Conservation (phyloP, 2,888 invertebrate genomes). For the Alcis repandata region DNA sequence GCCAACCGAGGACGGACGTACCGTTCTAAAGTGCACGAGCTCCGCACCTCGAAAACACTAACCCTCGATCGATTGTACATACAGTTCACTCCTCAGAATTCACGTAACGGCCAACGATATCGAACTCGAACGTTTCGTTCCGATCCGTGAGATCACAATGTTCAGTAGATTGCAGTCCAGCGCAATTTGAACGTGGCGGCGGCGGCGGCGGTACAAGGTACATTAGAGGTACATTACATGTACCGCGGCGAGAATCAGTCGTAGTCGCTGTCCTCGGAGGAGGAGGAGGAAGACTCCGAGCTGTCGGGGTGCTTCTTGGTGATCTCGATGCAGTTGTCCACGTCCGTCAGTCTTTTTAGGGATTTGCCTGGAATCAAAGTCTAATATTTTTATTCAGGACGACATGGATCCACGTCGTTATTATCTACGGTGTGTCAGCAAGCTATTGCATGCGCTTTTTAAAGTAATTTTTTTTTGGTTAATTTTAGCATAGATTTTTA, state of each 20-base stretch:
- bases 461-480: no score
- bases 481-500: not conserved
- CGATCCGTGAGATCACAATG: constrained; percentile 7
- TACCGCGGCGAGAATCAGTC: constrained; percentile 60
- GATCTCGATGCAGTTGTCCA: constrained; percentile 84
- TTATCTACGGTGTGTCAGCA: no score
- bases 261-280: constrained; percentile 76
- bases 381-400: no score
- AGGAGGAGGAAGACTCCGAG: constrained; percentile 76
- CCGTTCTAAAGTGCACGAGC: not conserved
- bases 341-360: constrained; percentile 80
- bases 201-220: constrained; percentile 26
- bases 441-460: no score
- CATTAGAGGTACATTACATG: constrained; percentile 31
- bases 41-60: not conserved
- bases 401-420: no score
- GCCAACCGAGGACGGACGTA: constrained; percentile 1
- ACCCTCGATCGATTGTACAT: not conserved
- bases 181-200: constrained; percentile 30
- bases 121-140: not conserved
- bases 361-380: constrained; percentile 69
- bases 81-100: constrained; percentile 4
- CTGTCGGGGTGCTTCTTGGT: constrained; percentile 83
- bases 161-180: constrained; percentile 27
- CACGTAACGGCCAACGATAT: not conserved